Percentiles rank a stretch among this genome's conserved stretches.
Conservation (phyloP, 2,888 invertebrate species). For the Osmoderma eremita region DNA sequence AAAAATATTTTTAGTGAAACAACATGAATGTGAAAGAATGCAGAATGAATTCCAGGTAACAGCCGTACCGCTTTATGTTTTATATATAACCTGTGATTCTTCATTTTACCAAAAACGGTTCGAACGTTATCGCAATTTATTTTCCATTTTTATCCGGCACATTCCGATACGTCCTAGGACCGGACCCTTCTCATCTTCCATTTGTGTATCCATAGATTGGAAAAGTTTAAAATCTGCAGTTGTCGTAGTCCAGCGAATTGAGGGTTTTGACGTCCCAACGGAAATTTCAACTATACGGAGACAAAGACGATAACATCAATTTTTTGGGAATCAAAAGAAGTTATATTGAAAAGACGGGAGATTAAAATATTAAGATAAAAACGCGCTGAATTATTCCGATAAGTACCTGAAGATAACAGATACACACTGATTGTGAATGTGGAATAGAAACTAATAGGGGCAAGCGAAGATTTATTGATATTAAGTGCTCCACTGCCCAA, state of each 20-base stretch:
- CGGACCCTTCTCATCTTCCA: neutral
- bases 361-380: slow-evolving; percentile 15
- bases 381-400: slow-evolving; percentile 8
- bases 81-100: too few species aligned
- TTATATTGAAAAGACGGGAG: slow-evolving; percentile 9
- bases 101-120: too few species aligned
- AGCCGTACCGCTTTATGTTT: too few species aligned
- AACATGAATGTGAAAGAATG: too few species aligned
- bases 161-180: neutral
- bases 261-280: neutral
- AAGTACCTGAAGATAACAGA: slow-evolving; percentile 1
- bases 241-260: neutral
- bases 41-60: too few species aligned
- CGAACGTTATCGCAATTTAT: neutral
- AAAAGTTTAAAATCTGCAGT: neutral
- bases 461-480: slow-evolving; percentile 26
- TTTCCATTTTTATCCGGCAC: too few species aligned
- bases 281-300: too few species aligned
- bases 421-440: neutral
- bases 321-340: neutral
- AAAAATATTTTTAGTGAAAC: too few species aligned
- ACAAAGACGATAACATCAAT: neutral
- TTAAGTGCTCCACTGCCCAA: slow-evolving; percentile 26
- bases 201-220: neutral
- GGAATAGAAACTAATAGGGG: slow-evolving; percentile 7